Percentiles rank a stretch among this genome's conserved stretches.
phyloP scores from a whole-genome alignment of 64 coral and sea anemone genomes.

The Montipora efflorescens region DNA sequence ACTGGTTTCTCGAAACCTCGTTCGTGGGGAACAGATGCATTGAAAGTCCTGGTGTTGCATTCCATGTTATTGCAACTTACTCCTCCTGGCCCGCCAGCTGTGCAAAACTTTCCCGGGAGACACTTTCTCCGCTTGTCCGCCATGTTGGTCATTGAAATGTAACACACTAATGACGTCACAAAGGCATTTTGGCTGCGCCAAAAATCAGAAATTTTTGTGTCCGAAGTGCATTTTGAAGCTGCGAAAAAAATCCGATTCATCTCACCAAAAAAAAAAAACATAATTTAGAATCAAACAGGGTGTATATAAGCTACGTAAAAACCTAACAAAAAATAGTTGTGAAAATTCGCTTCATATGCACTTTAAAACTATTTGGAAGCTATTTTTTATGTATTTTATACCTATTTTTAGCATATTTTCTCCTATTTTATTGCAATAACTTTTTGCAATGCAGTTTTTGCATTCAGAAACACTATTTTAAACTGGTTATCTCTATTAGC shows the following conservation, averaged over 20 bases:
- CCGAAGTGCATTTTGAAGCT: not conserved
- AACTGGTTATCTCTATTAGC: no score
- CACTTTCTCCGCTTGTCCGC: not conserved
- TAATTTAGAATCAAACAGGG: not conserved
- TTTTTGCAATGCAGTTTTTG: no score
- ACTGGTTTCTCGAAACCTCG: not conserved
- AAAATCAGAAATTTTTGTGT: not conserved
- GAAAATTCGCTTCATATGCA: not conserved
- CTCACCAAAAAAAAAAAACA: no score
- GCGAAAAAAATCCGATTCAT: not conserved
- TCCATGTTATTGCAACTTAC: not conserved
- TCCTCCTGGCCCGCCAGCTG: not conserved
- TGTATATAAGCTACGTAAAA: not conserved
- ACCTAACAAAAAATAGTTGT: not conserved
- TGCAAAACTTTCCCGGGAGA: not conserved
- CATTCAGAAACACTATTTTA: no score
- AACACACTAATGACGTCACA: conserved; percentile 15
- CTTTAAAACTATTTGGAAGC: not conserved
- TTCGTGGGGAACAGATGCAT: conserved; percentile 5
- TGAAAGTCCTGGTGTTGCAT: not conserved
- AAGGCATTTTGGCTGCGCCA: not conserved
- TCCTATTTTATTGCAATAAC: no score
- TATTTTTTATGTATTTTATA: no score
- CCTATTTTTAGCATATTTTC: no score
- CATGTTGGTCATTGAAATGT: not conserved